Conservation (phyloP, 2,113 vertebrate genomes). For the Merops nubicus region DNA sequence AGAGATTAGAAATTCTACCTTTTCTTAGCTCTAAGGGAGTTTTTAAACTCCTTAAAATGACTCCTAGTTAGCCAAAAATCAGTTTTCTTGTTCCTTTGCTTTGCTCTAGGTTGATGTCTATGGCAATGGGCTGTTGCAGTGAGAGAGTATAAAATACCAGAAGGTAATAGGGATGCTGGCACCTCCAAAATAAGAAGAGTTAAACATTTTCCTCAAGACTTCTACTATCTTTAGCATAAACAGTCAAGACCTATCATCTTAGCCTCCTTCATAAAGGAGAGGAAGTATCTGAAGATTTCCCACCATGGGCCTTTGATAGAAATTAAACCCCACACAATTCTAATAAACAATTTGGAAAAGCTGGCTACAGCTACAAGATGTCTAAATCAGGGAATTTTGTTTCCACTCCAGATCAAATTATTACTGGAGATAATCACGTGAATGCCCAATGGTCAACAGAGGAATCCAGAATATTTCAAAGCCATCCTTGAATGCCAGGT, state of each 20-base stretch:
- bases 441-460: not conserved
- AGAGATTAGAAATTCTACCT: not conserved
- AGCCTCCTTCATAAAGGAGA: not conserved
- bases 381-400: not conserved
- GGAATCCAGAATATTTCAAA: not conserved
- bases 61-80: not conserved
- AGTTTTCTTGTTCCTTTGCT: not conserved
- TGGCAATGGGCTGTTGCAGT: not conserved
- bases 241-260: not conserved
- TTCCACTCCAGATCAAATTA: not conserved
- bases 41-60: not conserved
- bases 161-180: not conserved
- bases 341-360: not conserved
- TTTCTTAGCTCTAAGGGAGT: not conserved
- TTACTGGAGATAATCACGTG: not conserved
- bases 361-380: not conserved
- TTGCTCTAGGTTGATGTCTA: not conserved
- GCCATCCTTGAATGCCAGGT: not conserved
- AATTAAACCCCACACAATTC: not conserved
- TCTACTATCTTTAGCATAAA: not conserved
- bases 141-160: not conserved
- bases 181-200: not conserved
- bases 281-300: not conserved
- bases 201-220: not conserved
- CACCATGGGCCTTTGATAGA: not conserved